Conservation (phyloP, 2,797 vertebrate species). For the Pangasius sanitwongsei region DNA sequence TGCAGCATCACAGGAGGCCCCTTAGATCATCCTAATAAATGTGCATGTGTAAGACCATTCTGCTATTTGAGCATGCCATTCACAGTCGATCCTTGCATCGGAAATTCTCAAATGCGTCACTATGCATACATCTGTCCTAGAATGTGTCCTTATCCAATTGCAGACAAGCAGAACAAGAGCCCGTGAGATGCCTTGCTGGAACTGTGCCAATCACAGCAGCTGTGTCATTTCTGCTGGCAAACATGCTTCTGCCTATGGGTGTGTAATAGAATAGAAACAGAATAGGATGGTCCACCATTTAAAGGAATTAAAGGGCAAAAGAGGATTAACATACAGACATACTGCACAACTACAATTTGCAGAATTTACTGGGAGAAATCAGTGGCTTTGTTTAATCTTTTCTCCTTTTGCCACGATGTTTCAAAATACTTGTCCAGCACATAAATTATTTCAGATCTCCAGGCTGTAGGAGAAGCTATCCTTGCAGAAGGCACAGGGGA, state of each 20-base stretch:
- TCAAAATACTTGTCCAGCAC: background rate
- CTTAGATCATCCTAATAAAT: background rate
- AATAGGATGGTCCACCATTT: background rate
- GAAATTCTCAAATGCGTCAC: background rate
- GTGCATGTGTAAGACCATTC: background rate
- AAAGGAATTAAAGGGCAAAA: background rate
- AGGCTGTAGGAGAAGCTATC: background rate
- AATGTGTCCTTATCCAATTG: background rate
- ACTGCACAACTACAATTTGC: background rate
- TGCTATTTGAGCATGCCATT: background rate
- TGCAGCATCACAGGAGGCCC: background rate
- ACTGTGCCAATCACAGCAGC: constrained; percentile 36
- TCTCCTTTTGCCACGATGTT: background rate
- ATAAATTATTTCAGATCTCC: background rate
- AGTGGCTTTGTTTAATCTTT: constrained; percentile 4
- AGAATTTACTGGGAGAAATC: background rate
- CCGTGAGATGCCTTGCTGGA: background rate
- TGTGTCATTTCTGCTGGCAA: background rate
- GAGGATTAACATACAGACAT: background rate
- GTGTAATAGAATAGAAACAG: background rate
- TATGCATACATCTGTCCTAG: background rate
- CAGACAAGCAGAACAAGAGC: constrained; percentile 20
- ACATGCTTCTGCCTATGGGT: background rate
- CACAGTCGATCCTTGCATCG: background rate
- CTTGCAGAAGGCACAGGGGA: background rate